Evolutionary conservation across 92 coral and sea anemone species (phyloP).

Genomic region (Parazoanthus atlanticus): DNA sequence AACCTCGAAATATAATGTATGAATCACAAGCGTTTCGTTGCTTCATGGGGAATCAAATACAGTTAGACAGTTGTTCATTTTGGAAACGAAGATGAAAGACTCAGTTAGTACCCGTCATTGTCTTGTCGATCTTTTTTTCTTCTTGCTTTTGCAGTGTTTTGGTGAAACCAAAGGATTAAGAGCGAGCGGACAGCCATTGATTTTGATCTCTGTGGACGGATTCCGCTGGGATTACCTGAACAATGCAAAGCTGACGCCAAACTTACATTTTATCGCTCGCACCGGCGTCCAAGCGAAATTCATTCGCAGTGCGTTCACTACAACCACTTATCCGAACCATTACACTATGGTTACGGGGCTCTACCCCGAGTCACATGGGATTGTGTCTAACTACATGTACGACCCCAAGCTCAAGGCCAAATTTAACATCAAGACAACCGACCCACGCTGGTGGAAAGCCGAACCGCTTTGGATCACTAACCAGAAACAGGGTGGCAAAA

Average conservation of each 20-base stretch:
- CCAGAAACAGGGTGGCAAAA: constrained; percentile 76
- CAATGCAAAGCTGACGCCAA: constrained; percentile 73
- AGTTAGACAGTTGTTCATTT: neutral
- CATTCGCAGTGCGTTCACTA: constrained; percentile 79
- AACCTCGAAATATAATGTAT: neutral
- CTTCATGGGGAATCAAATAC: neutral
- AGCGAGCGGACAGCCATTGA: constrained; percentile 56
- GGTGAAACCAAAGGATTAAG: neutral
- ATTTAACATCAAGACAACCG: constrained; percentile 69
- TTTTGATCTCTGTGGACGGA: constrained; percentile 85
- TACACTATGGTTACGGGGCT: constrained; percentile 88
- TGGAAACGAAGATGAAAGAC: neutral
- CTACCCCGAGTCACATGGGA: constrained; percentile 91
- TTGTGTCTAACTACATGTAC: constrained; percentile 86
- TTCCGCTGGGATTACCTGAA: constrained; percentile 92
- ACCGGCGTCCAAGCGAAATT: constrained; percentile 79
- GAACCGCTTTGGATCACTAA: constrained; percentile 92
- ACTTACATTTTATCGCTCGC: constrained; percentile 70
- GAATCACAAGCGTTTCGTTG: too few species aligned
- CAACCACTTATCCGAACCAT: constrained; percentile 85
- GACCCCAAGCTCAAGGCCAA: constrained; percentile 67
- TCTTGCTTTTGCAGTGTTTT: constrained; percentile 5
- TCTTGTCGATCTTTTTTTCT: neutral
- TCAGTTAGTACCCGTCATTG: neutral
- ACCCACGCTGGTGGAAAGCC: constrained; percentile 90